These are phyloP conservation scores for Lepidocyrtinus sp. DNA, from an alignment of 2,888 invertebrate species.

Conservation along the genomic window DNA sequence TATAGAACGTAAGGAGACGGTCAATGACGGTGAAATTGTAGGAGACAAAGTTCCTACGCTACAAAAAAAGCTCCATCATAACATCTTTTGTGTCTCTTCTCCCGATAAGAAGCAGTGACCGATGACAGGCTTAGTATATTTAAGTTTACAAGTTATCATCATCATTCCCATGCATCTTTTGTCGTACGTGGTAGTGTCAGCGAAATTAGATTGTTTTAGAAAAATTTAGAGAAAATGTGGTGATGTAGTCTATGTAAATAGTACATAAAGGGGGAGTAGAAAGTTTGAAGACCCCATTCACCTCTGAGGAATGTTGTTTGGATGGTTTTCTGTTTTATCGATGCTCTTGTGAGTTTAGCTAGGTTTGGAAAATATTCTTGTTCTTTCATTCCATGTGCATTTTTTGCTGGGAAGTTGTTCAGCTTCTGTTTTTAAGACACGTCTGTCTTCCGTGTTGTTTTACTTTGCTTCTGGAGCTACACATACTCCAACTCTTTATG, in stretches of 20 bases:
- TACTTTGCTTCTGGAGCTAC: neutral
- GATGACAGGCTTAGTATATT: conserved; percentile 12
- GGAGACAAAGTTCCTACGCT: neutral
- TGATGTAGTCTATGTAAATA: conserved; percentile 8
- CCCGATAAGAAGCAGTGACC: neutral
- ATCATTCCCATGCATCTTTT: neutral
- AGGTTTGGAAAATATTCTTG: neutral
- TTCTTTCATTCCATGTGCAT: conserved; percentile 29
- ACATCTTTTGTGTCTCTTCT: neutral
- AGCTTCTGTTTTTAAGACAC: neutral
- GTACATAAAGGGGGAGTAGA: neutral
- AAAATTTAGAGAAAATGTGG: neutral
- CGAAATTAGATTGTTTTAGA: neutral
- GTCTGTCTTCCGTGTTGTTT: neutral
- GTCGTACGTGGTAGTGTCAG: neutral
- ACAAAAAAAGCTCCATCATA: neutral
- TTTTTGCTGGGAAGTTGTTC: neutral
- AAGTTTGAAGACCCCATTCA: conserved; percentile 41
- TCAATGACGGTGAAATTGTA: neutral
- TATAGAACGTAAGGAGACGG: neutral
- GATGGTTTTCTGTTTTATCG: conserved; percentile 7
- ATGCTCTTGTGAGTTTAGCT: conserved; percentile 5
- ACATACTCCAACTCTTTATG: neutral
- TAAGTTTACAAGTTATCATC: neutral
- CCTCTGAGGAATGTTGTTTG: conserved; percentile 39